Conservation (phyloP, 2,797 vertebrate species). For the Trematomus bernacchii region DNA sequence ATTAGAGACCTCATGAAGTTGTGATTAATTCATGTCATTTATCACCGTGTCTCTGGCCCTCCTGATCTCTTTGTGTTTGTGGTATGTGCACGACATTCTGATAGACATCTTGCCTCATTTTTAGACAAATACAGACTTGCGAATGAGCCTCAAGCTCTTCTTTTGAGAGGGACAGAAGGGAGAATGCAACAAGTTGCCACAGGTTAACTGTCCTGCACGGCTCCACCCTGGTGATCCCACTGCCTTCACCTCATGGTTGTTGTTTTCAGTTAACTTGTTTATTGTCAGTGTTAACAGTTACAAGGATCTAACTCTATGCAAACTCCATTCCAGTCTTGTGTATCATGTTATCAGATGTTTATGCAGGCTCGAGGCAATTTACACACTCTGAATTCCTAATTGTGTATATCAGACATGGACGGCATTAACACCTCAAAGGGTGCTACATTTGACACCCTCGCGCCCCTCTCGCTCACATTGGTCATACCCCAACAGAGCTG, state of each 20-base stretch:
- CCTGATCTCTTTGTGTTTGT: neutral
- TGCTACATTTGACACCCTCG: conserved; percentile 62
- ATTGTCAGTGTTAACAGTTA: conserved; percentile 24
- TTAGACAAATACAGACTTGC: conserved; percentile 21
- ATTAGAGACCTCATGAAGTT: neutral
- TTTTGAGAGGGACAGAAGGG: neutral
- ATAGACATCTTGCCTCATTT: conserved; percentile 2
- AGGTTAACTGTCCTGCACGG: conserved; percentile 10
- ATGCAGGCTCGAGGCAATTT: conserved; percentile 22
- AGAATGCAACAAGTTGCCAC: conserved; percentile 19
- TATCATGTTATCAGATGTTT: conserved; percentile 45
- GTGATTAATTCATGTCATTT: conserved; percentile 5
- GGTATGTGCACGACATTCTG: neutral
- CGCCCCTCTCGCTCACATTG: conserved; percentile 58
- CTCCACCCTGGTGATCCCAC: conserved; percentile 2
- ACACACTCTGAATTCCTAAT: conserved; percentile 51
- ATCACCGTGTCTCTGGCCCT: neutral
- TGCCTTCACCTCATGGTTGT: neutral
- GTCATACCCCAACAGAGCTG: conserved; percentile 61
- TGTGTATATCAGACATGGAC: conserved; percentile 46
- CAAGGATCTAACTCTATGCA: conserved; percentile 17
- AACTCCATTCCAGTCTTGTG: conserved; percentile 20
- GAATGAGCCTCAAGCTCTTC: conserved; percentile 7
- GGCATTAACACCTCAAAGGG: conserved; percentile 56
- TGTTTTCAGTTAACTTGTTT: conserved; percentile 28